These are phyloP conservation scores for Eleutherodactylus coqui DNA, from an alignment of 2,797 vertebrate genomes.

Conservation along the genomic window DNA sequence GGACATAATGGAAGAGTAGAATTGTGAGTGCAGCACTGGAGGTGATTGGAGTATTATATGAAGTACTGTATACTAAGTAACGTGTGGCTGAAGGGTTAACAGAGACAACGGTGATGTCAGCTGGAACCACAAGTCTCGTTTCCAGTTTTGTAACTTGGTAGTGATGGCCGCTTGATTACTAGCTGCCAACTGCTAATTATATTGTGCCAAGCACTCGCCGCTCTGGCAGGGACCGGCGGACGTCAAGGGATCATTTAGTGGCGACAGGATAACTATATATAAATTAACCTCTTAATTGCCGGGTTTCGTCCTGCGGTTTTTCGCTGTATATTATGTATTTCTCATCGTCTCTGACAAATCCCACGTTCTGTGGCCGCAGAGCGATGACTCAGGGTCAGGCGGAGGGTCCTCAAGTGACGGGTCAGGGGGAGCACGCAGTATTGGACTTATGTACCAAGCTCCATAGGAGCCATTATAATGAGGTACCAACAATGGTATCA, in stretches of 20 bases:
- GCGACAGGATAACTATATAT: slow-evolving; percentile 4
- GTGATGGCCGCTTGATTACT: slow-evolving; percentile 44
- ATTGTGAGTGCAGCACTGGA: neutral
- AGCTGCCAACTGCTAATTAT: slow-evolving; percentile 44
- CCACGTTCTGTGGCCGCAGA: neutral
- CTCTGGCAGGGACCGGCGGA: neutral
- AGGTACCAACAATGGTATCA: no score
- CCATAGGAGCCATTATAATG: no score
- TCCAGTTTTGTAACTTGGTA: slow-evolving; percentile 11
- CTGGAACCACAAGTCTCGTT: neutral
- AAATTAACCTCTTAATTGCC: slow-evolving; percentile 28
- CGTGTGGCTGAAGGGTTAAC: slow-evolving; percentile 3
- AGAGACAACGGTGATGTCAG: neutral
- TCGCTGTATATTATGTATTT: neutral
- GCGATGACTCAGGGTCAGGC: neutral
- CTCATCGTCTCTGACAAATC: neutral
- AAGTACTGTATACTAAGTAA: neutral
- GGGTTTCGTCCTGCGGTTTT: neutral
- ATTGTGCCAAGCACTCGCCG: neutral
- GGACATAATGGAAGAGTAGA: no score
- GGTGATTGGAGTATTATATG: neutral
- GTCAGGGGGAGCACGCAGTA: neutral
- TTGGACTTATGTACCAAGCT: no score
- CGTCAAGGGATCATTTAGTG: slow-evolving; percentile 28
- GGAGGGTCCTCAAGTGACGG: slow-evolving; percentile 24